These are phyloP conservation scores for Apoda limacodes DNA, from an alignment of 2,888 invertebrate genomes.

Conservation along the genomic window DNA sequence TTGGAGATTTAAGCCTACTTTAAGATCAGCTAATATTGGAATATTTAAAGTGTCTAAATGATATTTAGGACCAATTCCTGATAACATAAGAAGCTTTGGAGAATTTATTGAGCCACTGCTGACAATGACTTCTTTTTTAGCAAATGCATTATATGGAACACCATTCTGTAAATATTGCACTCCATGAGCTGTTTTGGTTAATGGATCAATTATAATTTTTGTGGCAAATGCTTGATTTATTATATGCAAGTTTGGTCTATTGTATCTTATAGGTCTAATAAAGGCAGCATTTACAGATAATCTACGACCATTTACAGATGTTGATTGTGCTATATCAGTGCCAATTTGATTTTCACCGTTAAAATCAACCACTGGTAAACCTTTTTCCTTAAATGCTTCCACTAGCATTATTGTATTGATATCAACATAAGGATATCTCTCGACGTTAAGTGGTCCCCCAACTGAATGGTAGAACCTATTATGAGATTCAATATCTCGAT, in stretches of 20 bases:
- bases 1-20: conserved; percentile 80
- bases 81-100: conserved; percentile 73
- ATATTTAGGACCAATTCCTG: conserved; percentile 73
- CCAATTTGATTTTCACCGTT: conserved; percentile 71
- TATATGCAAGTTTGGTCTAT: conserved; percentile 60
- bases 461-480: conserved; percentile 69
- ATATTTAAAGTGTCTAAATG: conserved; percentile 63
- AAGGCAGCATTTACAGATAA: conserved; percentile 74
- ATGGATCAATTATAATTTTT: conserved; percentile 70
- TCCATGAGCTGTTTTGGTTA: conserved; percentile 56
- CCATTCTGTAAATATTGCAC: conserved; percentile 51
- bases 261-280: conserved; percentile 73
- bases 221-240: conserved; percentile 64
- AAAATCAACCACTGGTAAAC: conserved; percentile 69
- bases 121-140: conserved; percentile 72
- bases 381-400: conserved; percentile 72
- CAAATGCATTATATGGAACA: conserved; percentile 45
- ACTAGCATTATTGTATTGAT: conserved; percentile 66
- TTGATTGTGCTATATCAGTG: conserved; percentile 72
- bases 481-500: conserved; percentile 63
- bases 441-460: conserved; percentile 74
- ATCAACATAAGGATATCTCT: conserved; percentile 73
- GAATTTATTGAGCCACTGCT: conserved; percentile 73
- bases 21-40: conserved; percentile 71
- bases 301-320: conserved; percentile 70